These are phyloP conservation scores for Smutsia temminckii DNA, from an alignment of 2,797 vertebrate species.

Conservation along the genomic window DNA sequence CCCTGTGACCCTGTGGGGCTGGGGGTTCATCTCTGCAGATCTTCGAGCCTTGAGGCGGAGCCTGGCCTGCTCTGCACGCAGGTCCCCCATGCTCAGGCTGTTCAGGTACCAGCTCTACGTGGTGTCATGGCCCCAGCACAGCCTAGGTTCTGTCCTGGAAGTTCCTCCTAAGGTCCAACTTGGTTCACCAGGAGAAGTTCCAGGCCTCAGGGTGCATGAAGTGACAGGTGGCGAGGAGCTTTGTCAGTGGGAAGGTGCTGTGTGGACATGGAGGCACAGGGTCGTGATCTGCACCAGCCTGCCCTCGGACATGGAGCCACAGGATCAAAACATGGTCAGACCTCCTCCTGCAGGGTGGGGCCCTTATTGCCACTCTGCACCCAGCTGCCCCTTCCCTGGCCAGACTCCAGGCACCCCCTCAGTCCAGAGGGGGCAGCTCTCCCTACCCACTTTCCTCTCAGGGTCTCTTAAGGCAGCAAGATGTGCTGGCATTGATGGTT, in stretches of 20 bases:
- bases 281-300: no score
- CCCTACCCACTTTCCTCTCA: background rate
- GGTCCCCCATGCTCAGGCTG: background rate
- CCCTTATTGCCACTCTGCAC: background rate
- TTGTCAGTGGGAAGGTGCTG: background rate
- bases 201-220: background rate
- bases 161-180: background rate
- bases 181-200: background rate
- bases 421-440: background rate
- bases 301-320: background rate
- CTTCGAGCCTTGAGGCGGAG: background rate
- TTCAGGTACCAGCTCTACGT: background rate
- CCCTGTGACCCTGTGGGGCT: rapidly evolving
- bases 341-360: no score
- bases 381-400: background rate
- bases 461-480: background rate
- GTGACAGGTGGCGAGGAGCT: background rate
- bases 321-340: background rate
- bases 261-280: background rate
- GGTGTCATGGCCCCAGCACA: no score
- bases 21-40: background rate
- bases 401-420: background rate
- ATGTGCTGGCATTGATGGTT: rapidly evolving
- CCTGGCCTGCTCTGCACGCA: background rate
- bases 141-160: background rate